phyloP scores from a whole-genome alignment of 2,797 vertebrate species.

The Eremophila alpestris region DNA sequence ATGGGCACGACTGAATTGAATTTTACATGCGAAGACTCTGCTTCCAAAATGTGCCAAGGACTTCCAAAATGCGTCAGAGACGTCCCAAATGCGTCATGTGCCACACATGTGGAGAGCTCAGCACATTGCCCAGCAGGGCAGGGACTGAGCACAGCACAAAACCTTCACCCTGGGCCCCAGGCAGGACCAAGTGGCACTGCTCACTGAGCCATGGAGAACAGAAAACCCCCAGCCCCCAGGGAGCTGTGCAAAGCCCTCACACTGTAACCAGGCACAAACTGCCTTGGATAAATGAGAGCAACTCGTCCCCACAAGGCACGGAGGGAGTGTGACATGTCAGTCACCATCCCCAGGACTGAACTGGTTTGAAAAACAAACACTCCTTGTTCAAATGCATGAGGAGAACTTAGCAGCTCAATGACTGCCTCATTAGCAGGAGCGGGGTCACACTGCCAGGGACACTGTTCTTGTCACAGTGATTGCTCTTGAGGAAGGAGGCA shows the following conservation, averaged over 20 bases:
- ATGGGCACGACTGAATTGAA: accelerated
- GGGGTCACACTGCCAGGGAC: neutral
- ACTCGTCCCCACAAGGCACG: neutral
- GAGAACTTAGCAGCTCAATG: neutral
- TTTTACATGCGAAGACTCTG: neutral
- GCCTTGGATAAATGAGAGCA: neutral
- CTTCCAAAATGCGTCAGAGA: accelerated
- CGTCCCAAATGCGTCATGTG: accelerated
- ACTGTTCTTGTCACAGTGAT: neutral
- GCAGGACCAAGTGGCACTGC: neutral
- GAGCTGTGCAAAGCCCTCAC: neutral
- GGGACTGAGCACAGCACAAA: neutral
- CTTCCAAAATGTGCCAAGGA: accelerated
- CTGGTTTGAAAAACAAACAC: neutral
- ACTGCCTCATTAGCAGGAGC: neutral
- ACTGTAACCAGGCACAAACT: neutral
- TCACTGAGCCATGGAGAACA: neutral
- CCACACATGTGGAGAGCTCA: accelerated
- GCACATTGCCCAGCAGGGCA: neutral
- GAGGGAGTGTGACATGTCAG: neutral
- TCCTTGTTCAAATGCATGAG: neutral
- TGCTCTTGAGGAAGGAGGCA: neutral
- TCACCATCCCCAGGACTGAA: neutral
- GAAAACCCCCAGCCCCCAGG: neutral
- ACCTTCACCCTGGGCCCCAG: neutral